Conservation (phyloP, 2,797 vertebrate species). For the Hemitrygon akajei region DNA sequence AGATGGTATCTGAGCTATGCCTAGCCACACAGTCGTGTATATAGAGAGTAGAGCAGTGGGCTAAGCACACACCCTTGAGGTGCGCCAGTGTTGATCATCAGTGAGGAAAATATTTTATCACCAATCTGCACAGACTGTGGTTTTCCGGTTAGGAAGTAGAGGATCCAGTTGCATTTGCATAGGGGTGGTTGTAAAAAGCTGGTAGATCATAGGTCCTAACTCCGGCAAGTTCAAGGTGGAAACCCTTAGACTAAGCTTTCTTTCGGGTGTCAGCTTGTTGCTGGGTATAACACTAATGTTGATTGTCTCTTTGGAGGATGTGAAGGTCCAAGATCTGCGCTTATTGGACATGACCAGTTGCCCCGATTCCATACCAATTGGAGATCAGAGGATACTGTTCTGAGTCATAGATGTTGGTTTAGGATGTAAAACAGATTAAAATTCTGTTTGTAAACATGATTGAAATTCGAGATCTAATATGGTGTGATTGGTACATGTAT, state of each 20-base stretch:
- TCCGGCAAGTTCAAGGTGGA: slow-evolving; percentile 45
- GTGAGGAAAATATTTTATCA: too few relatives aligned
- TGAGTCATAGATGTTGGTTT: background rate
- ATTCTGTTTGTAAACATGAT: background rate
- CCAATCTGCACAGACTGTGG: too few relatives aligned
- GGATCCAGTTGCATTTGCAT: too few relatives aligned
- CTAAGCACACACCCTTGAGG: too few relatives aligned
- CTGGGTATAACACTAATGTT: too few relatives aligned
- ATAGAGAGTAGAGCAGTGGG: too few relatives aligned
- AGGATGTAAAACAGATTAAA: background rate
- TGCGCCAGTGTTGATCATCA: too few relatives aligned
- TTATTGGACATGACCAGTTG: background rate
- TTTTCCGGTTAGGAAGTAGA: too few relatives aligned
- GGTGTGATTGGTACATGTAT: background rate
- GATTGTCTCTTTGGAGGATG: background rate
- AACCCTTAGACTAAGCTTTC: slow-evolving; percentile 42
- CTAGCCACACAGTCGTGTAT: too few relatives aligned
- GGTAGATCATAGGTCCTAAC: background rate
- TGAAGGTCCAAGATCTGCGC: background rate
- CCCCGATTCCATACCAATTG: background rate
- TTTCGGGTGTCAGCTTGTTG: slow-evolving; percentile 41
- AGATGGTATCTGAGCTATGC: too few relatives aligned
- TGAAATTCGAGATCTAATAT: background rate
- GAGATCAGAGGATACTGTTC: background rate
- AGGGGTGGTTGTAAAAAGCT: background rate